These are phyloP conservation scores for Eurois occulta DNA, from an alignment of 2,888 invertebrate genomes.

Conservation along the genomic window DNA sequence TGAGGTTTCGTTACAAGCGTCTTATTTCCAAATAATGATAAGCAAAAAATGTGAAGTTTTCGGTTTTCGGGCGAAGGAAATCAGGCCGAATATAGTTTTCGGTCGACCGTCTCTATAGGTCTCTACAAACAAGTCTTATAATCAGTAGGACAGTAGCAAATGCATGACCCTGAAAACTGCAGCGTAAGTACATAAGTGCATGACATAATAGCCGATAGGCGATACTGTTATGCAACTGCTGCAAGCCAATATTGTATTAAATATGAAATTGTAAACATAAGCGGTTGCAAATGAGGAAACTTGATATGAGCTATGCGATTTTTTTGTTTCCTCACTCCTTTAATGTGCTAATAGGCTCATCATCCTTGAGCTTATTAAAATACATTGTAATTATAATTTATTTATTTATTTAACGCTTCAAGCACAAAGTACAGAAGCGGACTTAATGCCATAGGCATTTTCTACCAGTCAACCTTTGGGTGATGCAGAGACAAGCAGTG, in stretches of 20 bases:
- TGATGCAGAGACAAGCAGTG: too few species aligned
- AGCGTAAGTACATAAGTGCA: constrained; percentile 15
- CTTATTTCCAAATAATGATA: background rate
- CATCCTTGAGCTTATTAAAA: background rate
- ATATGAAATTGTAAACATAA: background rate
- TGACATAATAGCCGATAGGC: constrained; percentile 43
- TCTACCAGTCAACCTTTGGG: too few species aligned
- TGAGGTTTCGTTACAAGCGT: background rate
- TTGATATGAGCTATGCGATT: constrained; percentile 21
- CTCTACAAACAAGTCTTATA: background rate
- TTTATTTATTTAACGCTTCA: too few species aligned
- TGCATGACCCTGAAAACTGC: constrained; percentile 52
- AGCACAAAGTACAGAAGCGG: too few species aligned
- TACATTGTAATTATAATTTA: background rate
- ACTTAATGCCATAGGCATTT: too few species aligned
- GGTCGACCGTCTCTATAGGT: background rate
- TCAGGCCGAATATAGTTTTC: background rate
- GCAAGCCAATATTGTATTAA: constrained; percentile 24
- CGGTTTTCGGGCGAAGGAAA: background rate
- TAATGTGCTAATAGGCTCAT: background rate
- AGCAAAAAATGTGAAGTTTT: background rate
- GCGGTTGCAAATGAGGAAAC: constrained; percentile 45
- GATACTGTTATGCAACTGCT: constrained; percentile 43
- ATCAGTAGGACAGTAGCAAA: constrained; percentile 26
- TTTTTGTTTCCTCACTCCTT: constrained; percentile 2